Percentiles rank a stretch among this genome's conserved stretches.
These are phyloP conservation scores for Uloborus diversus DNA, from an alignment of 1,140 invertebrate genomes.

Conservation along the genomic window DNA sequence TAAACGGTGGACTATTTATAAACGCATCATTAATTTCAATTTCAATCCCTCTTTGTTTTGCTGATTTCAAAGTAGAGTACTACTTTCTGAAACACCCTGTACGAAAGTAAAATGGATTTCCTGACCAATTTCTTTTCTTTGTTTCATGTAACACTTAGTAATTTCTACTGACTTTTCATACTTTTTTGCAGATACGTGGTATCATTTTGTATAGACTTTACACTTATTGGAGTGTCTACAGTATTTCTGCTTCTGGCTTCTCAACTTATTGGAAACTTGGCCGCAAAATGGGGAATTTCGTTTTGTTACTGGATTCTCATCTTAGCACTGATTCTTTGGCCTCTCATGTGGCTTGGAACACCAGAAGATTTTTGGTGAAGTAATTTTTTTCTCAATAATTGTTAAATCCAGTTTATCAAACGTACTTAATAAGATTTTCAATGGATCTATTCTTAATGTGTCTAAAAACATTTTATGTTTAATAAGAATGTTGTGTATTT, in stretches of 20 bases:
- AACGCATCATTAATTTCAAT: too few species aligned
- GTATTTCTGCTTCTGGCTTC: slow-evolving; percentile 76
- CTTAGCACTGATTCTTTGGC: slow-evolving; percentile 71
- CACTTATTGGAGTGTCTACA: slow-evolving; percentile 75
- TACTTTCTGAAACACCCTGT: too few species aligned
- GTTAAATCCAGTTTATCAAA: not conserved
- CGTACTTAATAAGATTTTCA: slow-evolving; percentile 61
- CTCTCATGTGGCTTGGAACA: slow-evolving; percentile 75
- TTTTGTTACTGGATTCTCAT: slow-evolving; percentile 75
- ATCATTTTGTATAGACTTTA: slow-evolving; percentile 71
- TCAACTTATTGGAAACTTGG: slow-evolving; percentile 72
- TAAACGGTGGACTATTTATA: too few species aligned
- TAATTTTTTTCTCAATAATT: slow-evolving; percentile 58
- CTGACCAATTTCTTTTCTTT: too few species aligned
- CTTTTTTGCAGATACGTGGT: slow-evolving; percentile 64
- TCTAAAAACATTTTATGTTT: not conserved
- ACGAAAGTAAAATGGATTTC: too few species aligned
- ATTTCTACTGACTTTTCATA: not conserved
- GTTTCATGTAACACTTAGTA: not conserved
- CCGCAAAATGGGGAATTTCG: slow-evolving; percentile 67
- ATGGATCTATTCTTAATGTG: not conserved
- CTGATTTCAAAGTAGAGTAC: too few species aligned
- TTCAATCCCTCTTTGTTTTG: too few species aligned
- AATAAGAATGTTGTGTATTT: not conserved
- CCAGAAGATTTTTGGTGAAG: slow-evolving; percentile 76